phyloP scores from a whole-genome alignment of 2,113 vertebrate species.

The Merops nubicus region DNA sequence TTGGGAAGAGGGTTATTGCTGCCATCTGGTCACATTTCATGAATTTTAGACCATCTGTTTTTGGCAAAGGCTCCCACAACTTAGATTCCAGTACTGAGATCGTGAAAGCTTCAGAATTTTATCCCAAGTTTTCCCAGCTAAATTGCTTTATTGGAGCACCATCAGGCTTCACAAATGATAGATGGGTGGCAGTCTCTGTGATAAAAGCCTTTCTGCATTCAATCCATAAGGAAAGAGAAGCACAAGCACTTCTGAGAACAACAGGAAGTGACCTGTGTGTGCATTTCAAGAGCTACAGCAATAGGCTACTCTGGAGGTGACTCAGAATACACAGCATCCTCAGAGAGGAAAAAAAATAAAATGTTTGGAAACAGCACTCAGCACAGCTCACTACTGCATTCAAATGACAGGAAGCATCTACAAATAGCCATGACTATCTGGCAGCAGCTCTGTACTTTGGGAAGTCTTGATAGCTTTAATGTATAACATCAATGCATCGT shows the following conservation, averaged over 20 bases:
- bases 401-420: not conserved
- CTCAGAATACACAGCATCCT: not conserved
- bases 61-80: not conserved
- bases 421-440: not conserved
- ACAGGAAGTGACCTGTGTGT: not conserved
- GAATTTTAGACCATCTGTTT: constrained; percentile 4
- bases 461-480: not conserved
- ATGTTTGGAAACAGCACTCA: not conserved
- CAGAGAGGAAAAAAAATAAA: not conserved
- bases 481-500: not conserved
- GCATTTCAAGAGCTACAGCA: not conserved
- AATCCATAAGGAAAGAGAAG: not conserved
- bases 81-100: not conserved
- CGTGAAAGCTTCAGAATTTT: not conserved
- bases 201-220: not conserved
- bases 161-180: not conserved
- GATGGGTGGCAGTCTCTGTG: not conserved
- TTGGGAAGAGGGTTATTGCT: not conserved
- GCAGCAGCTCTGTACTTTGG: not conserved
- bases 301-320: not conserved
- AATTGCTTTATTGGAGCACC: not conserved
- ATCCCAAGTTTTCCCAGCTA: not conserved
- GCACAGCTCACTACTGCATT: not conserved
- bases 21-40: not conserved
- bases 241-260: not conserved